Evolutionary conservation across 2,113 vertebrate genomes (phyloP).

Genomic region (Myotis yumanensis): DNA sequence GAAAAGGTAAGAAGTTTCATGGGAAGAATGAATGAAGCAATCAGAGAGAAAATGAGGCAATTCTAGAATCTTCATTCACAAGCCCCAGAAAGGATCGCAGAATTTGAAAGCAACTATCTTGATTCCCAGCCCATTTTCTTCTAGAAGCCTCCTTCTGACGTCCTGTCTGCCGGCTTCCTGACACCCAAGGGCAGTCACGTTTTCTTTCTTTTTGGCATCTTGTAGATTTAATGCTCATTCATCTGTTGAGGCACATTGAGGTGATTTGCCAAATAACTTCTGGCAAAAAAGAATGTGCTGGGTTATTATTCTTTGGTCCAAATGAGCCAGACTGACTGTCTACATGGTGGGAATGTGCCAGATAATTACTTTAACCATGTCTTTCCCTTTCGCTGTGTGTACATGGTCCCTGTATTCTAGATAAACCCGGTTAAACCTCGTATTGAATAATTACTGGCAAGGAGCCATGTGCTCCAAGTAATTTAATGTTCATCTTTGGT

Average conservation of each 20-base stretch:
- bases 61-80: not conserved
- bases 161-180: slow-evolving; percentile 33
- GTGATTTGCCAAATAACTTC: slow-evolving; percentile 76
- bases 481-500: slow-evolving; percentile 76
- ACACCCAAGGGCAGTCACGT: slow-evolving; percentile 19
- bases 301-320: slow-evolving; percentile 74
- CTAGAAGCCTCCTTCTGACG: not conserved
- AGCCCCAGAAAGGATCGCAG: not conserved
- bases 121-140: not conserved
- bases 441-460: slow-evolving; percentile 74
- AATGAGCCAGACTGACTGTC: slow-evolving; percentile 80
- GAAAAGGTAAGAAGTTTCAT: not conserved
- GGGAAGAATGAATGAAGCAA: not conserved
- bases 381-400: slow-evolving; percentile 65
- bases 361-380: slow-evolving; percentile 78
- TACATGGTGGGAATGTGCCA: slow-evolving; percentile 71
- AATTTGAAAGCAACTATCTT: not conserved
- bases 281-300: slow-evolving; percentile 72
- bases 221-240: slow-evolving; percentile 66
- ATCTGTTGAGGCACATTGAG: slow-evolving; percentile 66
- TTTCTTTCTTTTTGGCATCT: slow-evolving; percentile 74
- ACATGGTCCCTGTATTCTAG: not conserved
- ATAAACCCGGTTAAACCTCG: slow-evolving; percentile 65
- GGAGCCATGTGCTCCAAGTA: slow-evolving; percentile 70
- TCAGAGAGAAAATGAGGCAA: not conserved